A percentile compares a stretch with the other conserved stretches of the same genome.
Conservation (phyloP, 2,797 vertebrate genomes). For the Threskiornis aethiopicus region DNA sequence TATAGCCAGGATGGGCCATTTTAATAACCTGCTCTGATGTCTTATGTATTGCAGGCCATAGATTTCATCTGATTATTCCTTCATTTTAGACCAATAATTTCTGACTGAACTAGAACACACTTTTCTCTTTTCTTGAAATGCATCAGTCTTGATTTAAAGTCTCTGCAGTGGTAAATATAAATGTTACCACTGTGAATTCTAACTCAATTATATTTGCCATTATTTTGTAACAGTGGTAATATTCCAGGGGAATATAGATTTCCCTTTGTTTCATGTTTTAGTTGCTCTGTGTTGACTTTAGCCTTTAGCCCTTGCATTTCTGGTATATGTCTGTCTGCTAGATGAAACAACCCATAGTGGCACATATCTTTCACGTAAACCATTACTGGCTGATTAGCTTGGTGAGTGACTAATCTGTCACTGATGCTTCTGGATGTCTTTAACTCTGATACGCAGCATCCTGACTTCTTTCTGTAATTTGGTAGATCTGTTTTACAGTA, state of each 20-base stretch:
- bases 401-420: neutral
- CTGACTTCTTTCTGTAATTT: neutral
- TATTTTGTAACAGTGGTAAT: neutral
- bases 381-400: neutral
- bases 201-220: neutral
- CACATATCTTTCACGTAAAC: neutral
- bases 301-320: neutral
- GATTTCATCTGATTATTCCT: neutral
- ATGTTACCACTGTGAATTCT: neutral
- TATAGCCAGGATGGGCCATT: neutral
- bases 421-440: neutral
- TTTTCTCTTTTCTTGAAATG: neutral
- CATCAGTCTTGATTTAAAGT: neutral
- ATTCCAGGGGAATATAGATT: neutral
- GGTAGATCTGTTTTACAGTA: neutral
- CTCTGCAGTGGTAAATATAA: neutral
- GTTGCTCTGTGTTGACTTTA: neutral
- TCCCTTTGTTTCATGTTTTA: neutral
- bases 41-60: neutral
- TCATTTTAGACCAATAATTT: neutral
- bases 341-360: neutral
- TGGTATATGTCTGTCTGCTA: neutral
- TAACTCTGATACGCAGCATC: neutral
- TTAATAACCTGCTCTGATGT: conserved; percentile 25
- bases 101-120: neutral